These are phyloP conservation scores for Physeter macrocephalus DNA, from an alignment of 2,113 vertebrate species.

Conservation along the genomic window DNA sequence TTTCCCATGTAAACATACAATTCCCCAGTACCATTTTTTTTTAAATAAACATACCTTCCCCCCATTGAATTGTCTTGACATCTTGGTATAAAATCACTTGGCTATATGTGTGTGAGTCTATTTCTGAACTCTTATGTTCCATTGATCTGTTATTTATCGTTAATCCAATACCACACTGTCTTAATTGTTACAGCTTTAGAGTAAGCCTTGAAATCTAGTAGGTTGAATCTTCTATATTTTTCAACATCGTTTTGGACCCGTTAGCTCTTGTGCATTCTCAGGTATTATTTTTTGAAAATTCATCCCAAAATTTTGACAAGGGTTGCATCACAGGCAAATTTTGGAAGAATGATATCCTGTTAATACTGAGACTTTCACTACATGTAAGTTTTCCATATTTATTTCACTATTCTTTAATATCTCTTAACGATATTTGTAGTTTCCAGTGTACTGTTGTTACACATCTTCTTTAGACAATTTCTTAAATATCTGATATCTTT, in stretches of 20 bases:
- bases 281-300: neutral
- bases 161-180: neutral
- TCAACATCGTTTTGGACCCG: neutral
- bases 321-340: neutral
- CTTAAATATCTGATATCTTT: neutral
- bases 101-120: neutral
- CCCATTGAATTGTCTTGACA: neutral
- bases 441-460: neutral
- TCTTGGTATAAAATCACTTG: neutral
- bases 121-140: neutral
- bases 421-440: neutral
- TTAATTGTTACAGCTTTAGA: neutral
- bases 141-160: neutral
- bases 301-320: neutral
- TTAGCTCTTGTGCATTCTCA: neutral
- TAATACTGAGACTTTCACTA: neutral
- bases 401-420: neutral
- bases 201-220: neutral
- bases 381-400: neutral
- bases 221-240: neutral
- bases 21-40: neutral
- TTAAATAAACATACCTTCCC: neutral
- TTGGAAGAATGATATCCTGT: neutral
- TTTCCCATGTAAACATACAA: neutral
- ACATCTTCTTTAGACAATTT: neutral